These are phyloP conservation scores for Heterodera schachtii DNA, from an alignment of 1,140 invertebrate species.

Conservation along the genomic window DNA sequence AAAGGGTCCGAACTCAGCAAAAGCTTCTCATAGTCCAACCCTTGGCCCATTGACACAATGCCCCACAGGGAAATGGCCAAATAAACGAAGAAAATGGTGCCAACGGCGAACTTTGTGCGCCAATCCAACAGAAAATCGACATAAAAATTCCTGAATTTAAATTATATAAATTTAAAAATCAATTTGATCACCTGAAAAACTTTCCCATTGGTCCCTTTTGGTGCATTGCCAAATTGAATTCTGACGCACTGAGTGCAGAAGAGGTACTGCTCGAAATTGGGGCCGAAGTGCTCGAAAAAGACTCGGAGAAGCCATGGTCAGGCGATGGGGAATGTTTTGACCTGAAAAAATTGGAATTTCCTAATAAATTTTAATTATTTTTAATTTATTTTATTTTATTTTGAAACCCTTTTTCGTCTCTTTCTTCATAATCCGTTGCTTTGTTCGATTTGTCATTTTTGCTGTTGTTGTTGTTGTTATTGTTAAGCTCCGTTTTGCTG, in stretches of 20 bases:
- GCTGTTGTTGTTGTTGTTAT: background rate
- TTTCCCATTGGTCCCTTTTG: slow-evolving; percentile 56
- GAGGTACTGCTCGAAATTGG: slow-evolving; percentile 5
- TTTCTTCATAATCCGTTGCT: background rate
- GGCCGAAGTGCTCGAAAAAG: background rate
- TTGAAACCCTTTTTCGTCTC: background rate
- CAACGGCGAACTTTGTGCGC: slow-evolving; percentile 58
- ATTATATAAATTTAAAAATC: background rate
- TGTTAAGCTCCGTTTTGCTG: slow-evolving; percentile 8
- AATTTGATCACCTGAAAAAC: slow-evolving; percentile 55
- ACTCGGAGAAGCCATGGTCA: slow-evolving; percentile 11
- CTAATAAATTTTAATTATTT: background rate
- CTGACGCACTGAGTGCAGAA: slow-evolving; percentile 33
- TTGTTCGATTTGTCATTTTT: background rate
- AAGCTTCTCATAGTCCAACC: slow-evolving; percentile 66
- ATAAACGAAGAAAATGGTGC: slow-evolving; percentile 65
- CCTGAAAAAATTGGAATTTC: background rate
- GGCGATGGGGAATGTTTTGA: background rate
- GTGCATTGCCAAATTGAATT: slow-evolving; percentile 54
- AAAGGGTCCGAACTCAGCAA: slow-evolving; percentile 66
- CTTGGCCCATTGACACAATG: slow-evolving; percentile 65
- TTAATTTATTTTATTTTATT: background rate
- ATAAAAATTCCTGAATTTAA: slow-evolving; percentile 56
- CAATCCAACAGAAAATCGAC: slow-evolving; percentile 59
- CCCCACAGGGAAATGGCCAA: slow-evolving; percentile 65